Base-by-base conservation (phyloP, 2,888 invertebrate species). In the Tetramorium bicarinatum region DNA sequence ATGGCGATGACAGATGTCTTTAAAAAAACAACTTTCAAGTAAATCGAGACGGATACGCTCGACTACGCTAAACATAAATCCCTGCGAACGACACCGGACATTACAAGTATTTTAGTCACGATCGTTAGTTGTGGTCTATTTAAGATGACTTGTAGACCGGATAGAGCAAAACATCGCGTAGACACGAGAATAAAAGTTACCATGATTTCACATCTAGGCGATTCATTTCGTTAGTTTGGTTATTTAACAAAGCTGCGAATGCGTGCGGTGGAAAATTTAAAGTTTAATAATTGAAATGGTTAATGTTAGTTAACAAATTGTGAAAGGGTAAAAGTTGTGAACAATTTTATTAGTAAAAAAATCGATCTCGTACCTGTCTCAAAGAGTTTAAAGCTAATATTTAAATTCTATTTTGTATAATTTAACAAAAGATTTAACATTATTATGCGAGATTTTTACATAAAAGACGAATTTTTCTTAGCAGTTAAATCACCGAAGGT, bases 11-110 rank as follows among this genome's bases (percentile, higher is more conserved):
- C 29, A 21, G 18, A 54, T 75, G 11, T 76, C 21, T 38, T 54
- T 29, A 21, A n/a, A 62, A 52, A 75, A 64, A 75, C 59, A 49
- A 75, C 54, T 75, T 74, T 76, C 82, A 38, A 76, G 25, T 76
- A 85, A 82, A 15, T 34, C 69, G 15, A 79, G 21, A 87, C 81
- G 82, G 87, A 90, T 83, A 86, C 79, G 77, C 66, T 89, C 34
- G 87, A 88, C 47, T 69, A 88, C 72, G 44, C 87, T 89, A 88
- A 91, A 91, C 91, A 90, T 91, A 88, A 92, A 90, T 91, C 85
- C 76, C 47, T 59, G 15, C 15, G 49, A 56, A 71, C 38, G 41
- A 74, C 74, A 61, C 56, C 25, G 52, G 64, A 34, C 52, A 67
- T 61, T 56, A 67, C 34, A 69, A 47, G 61, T 38, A 59, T 76